These are phyloP conservation scores for Poeciliopsis turneri DNA, from an alignment of 2,797 vertebrate genomes.

Conservation along the genomic window DNA sequence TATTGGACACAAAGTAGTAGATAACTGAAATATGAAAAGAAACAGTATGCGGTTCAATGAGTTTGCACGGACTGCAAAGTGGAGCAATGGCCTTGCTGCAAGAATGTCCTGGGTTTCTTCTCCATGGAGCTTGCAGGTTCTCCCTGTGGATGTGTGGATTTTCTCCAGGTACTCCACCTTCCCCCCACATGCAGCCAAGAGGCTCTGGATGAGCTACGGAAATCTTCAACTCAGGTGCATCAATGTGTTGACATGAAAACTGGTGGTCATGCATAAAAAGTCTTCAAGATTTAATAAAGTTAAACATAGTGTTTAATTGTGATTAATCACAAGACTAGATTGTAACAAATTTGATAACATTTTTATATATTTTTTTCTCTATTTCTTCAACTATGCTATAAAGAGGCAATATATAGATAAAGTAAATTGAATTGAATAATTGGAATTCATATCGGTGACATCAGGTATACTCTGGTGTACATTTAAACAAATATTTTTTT, in stretches of 20 bases:
- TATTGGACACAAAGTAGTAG: not conserved
- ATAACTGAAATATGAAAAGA: not conserved
- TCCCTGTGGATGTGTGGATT: not conserved
- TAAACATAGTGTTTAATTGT: no score
- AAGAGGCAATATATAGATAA: not conserved
- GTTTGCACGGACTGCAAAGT: not conserved
- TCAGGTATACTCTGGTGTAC: not conserved
- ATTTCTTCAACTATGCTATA: not conserved
- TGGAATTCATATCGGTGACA: not conserved
- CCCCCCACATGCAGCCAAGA: not conserved
- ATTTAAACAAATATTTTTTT: not conserved
- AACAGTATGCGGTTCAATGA: not conserved
- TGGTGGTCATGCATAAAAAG: no score
- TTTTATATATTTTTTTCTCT: not conserved
- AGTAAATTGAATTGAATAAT: not conserved
- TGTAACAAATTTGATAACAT: not conserved
- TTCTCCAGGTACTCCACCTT: not conserved
- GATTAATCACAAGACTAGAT: not conserved
- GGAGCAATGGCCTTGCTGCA: not conserved
- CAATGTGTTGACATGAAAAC: not conserved
- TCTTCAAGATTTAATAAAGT: not conserved
- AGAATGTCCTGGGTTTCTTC: not conserved
- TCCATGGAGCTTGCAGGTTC: not conserved
- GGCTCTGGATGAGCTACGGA: not conserved
- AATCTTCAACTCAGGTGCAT: not conserved